Base-by-base conservation (phyloP, 2,888 invertebrate genomes). In the Rhagonycha lutea region DNA sequence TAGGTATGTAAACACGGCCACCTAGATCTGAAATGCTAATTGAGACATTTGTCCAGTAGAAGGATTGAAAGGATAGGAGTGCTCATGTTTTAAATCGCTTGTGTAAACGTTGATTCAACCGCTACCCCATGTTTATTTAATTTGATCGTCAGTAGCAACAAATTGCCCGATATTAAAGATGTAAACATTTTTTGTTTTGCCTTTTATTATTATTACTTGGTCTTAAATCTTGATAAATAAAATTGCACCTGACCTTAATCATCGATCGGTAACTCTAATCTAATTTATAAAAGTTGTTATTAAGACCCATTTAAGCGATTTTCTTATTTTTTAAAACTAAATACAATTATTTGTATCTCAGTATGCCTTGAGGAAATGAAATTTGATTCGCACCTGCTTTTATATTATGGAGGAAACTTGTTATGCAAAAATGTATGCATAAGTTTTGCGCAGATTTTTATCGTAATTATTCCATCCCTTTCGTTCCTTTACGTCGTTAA, bases 11-110 rank as follows among this genome's bases (percentile, higher is more conserved):
- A 76, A 76, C 76, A 76, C 69, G 76, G 47, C 76, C 76, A 74
- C 76, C 76, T 73, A 72, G 72, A 77, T 74, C 77, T 74, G 72
- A 77, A 77, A 77, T 77, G 77, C 77, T 77, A 77, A 77, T 77
- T 77, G 77, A 77, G 74, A 77, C 77, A 72, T 77, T 77, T 69
- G 77, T 77, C 76, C 68, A 68, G 62, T 14, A 61, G 75, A 77
- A 77, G 77, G 78, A 72, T 70, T 68, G 75, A 78, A 75, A 75
- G 73, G 74, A 72, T 72, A 47, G 62, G 71, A 62, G 68, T 11
- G 73, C 26, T 18, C 62, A 23, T 61, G 74, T 77, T 79, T 79
- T 77, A 79, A 79, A 77, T 77, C 73, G 73, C 68, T 77, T 77
- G 68, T 47, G 65, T 68, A 79, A 79, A 79, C 77, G 77, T 65